These are phyloP conservation scores for Siniperca undulata DNA, from an alignment of 2,797 vertebrate species.

Conservation along the genomic window DNA sequence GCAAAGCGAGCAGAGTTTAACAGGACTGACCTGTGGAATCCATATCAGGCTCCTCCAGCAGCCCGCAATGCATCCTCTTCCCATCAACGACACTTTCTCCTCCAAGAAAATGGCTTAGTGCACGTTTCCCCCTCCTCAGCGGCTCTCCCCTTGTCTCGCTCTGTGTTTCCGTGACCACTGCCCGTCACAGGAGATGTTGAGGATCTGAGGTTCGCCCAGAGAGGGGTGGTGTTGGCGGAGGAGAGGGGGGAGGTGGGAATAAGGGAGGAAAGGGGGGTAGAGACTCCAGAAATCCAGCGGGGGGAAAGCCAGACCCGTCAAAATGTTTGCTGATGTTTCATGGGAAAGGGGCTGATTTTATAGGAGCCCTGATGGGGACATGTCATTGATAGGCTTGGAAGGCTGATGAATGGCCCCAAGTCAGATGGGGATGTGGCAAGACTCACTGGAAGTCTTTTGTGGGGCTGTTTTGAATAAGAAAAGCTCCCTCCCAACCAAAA, in stretches of 20 bases:
- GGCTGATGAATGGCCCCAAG: slow-evolving; percentile 99
- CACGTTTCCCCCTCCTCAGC: slow-evolving; percentile 82
- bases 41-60: slow-evolving; percentile 99
- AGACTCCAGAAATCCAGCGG: slow-evolving; percentile 93
- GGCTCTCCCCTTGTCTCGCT: slow-evolving; percentile 75
- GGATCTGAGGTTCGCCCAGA: slow-evolving; percentile 82
- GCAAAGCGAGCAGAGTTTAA: slow-evolving; percentile 52
- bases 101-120: slow-evolving; percentile 84
- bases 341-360: slow-evolving; percentile 99
- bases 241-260: slow-evolving; percentile 68
- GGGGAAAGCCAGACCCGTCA: slow-evolving; percentile 98
- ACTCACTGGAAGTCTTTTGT: slow-evolving; percentile 99
- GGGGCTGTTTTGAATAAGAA: slow-evolving; percentile 99
- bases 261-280: slow-evolving; percentile 73
- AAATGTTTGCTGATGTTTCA: slow-evolving; percentile 99
- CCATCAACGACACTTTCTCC: slow-evolving; percentile 94
- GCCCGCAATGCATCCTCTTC: slow-evolving; percentile 99
- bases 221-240: slow-evolving; percentile 77
- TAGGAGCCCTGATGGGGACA: slow-evolving; percentile 99
- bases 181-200: slow-evolving; percentile 85
- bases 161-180: slow-evolving; percentile 83
- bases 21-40: slow-evolving; percentile 99
- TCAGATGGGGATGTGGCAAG: slow-evolving; percentile 99
- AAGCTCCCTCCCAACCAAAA: slow-evolving; percentile 93
- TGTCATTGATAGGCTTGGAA: slow-evolving; percentile 99